phyloP scores from a whole-genome alignment of 2,797 vertebrate genomes.

The Anisognathus igniventris region DNA sequence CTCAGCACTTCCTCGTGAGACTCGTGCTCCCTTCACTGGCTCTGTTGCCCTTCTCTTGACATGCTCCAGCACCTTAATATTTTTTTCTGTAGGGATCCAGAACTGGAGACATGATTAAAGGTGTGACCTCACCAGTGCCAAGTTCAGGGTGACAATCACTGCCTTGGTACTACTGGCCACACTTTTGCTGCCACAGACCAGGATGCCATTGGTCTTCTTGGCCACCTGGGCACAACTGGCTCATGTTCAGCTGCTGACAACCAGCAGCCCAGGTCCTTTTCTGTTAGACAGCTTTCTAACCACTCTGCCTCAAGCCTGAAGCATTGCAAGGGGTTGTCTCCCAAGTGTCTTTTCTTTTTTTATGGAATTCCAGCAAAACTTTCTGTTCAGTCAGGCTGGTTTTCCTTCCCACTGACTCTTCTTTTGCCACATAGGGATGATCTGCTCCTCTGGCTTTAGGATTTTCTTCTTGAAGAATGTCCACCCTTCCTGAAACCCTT shows the following conservation, averaged over 20 bases:
- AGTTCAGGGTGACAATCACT: neutral
- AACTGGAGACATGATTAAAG: neutral
- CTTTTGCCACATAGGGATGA: neutral
- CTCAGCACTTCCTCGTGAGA: neutral
- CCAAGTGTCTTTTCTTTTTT: neutral
- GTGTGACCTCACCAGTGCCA: neutral
- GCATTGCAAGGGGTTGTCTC: rapidly evolving
- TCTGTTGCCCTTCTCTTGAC: neutral
- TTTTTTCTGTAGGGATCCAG: neutral
- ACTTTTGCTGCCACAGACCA: neutral
- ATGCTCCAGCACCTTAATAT: neutral
- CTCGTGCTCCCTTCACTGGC: neutral
- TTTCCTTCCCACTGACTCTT: neutral
- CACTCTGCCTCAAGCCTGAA: neutral
- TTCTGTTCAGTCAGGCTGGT: neutral
- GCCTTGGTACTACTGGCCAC: neutral
- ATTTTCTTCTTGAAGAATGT: neutral
- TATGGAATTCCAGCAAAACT: neutral
- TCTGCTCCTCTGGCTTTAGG: neutral
- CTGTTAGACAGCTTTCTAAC: neutral
- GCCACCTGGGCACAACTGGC: neutral
- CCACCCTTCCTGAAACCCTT: neutral
- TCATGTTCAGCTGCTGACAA: neutral
- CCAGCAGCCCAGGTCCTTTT: neutral
- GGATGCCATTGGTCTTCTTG: neutral